phyloP scores from a whole-genome alignment of 2,888 invertebrate species.

The Cylindroiulus punctatus region DNA sequence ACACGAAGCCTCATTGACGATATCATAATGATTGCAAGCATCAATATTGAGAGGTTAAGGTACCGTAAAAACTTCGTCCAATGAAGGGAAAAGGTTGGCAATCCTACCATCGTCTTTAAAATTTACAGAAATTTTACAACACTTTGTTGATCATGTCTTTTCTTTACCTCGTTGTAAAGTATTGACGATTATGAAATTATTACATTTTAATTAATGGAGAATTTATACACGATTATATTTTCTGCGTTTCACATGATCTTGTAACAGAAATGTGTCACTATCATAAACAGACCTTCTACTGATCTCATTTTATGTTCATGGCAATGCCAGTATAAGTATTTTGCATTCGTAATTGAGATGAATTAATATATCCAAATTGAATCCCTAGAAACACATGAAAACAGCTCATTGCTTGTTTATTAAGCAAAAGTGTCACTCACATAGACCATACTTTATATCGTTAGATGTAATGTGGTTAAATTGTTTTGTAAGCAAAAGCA shows the following conservation, averaged over 20 bases:
- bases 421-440: conserved; percentile 50
- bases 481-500: not conserved
- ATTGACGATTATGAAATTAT: not conserved
- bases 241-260: not conserved
- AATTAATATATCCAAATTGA: not conserved
- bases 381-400: conserved; percentile 12
- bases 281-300: conserved; percentile 4
- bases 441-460: conserved; percentile 41
- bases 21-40: not conserved
- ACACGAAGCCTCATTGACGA: not conserved
- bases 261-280: not conserved
- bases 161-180: not conserved
- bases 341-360: not conserved
- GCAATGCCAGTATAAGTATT: not conserved
- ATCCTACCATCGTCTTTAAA: not conserved
- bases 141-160: not conserved
- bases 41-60: not conserved
- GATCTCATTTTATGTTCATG: not conserved
- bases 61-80: not conserved
- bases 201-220: not conserved
- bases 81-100: not conserved
- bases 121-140: not conserved
- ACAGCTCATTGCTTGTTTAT: conserved; percentile 49
- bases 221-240: not conserved
- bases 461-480: not conserved